Evolutionary conservation across 2,888 invertebrate species (phyloP), one percentile per base, ranked within the genome.

Genomic region (Chironomus tentans): DNA sequence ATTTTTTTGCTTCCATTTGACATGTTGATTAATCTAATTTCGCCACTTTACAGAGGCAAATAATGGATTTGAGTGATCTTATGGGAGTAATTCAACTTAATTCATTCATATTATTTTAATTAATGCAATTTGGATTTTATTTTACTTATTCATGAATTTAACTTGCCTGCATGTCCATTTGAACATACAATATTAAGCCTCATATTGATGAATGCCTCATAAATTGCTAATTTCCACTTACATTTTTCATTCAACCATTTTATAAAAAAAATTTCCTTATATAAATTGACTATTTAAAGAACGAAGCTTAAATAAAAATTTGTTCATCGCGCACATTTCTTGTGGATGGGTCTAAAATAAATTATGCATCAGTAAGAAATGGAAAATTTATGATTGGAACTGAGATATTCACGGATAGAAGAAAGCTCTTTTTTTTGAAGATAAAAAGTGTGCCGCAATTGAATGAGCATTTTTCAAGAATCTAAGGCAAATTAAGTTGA

Each of bases 151-250:
- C 21, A 65, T 65, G 18, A 62, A 15, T 56, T 56, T 56, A 56
- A 56, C 15, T 56, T 56, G 38, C 38, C 38, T 38, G 38, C 2
- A 38, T 38, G 38, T 18, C 56, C 13, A 56, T 56, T 18, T 56
- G 5, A 56, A 2, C 56, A 50, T 65, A 22, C 62, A 21, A 21
- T 65, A 21, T 24, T 47, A 46, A 70, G 38, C 2, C n/a, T 38
- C 38, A 15, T n/a, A 70, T 70, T 70, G 70, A 70, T 70, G 70
- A 68, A 68, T 68, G 15, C 28, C 48, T 70, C 70, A 70, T 70
- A 70, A 70, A 70, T 70, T 70, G 70, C 70, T 70, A 70, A 70
- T 70, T 68, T 46, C 12, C 22, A 24, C 24, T 24, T 65, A 38
- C 12, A 24, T 22, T 65, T 21, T 24, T 65, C 12, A 12, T 21